phyloP scores from a whole-genome alignment of 2,888 invertebrate species.

The Ptycholaimellus sp. region DNA sequence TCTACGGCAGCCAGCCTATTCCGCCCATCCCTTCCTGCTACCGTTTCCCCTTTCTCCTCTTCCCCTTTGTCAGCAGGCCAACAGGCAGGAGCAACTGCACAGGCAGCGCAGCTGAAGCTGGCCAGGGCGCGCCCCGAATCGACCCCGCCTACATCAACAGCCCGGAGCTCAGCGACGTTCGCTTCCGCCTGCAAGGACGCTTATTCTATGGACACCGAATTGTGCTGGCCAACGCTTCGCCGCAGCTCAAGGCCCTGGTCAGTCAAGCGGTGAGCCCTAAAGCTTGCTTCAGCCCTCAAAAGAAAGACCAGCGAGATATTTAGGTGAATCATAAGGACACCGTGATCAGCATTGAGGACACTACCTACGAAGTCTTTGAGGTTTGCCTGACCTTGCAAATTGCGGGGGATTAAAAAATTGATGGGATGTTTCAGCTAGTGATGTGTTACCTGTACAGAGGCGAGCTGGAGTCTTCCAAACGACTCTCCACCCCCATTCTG shows the following conservation, averaged over 20 bases:
- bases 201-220: slow-evolving; percentile 78
- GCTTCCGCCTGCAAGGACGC: slow-evolving; percentile 59
- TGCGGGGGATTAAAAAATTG: not conserved
- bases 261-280: too few relatives aligned
- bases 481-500: slow-evolving; percentile 53
- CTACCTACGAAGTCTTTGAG: slow-evolving; percentile 71
- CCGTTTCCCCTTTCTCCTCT: too few relatives aligned
- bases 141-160: slow-evolving; percentile 78
- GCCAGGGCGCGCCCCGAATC: too few relatives aligned
- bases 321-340: too few relatives aligned
- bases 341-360: slow-evolving; percentile 72
- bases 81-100: too few relatives aligned
- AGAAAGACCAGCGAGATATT: too few relatives aligned
- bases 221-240: slow-evolving; percentile 45
- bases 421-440: slow-evolving; percentile 41
- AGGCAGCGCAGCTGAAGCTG: too few relatives aligned
- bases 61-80: too few relatives aligned
- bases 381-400: slow-evolving; percentile 29
- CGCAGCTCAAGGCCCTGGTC: not conserved
- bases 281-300: too few relatives aligned
- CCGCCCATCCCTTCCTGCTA: too few relatives aligned
- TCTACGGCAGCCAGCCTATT: too few relatives aligned
- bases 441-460: slow-evolving; percentile 80
- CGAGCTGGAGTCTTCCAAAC: slow-evolving; percentile 50
- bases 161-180: slow-evolving; percentile 65